Percentiles rank a stretch among this genome's conserved stretches.
These are phyloP conservation scores for Caenorhabditis sp. DNA, from an alignment of 2,888 invertebrate species.

Conservation along the genomic window DNA sequence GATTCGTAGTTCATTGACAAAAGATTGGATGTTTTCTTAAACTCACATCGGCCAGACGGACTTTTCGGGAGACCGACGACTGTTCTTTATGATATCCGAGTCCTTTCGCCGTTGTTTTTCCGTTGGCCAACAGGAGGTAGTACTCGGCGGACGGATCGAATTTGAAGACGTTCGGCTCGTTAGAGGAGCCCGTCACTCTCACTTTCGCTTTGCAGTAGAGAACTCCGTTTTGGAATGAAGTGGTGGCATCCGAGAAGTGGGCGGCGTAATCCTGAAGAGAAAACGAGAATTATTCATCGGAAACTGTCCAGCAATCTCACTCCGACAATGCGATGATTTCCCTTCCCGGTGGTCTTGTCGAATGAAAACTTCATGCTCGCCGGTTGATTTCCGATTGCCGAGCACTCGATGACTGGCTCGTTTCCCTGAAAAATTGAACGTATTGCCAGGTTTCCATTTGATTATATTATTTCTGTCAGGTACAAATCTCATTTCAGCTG, in stretches of 20 bases:
- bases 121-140: conserved; percentile 51
- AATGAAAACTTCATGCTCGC: conserved; percentile 60
- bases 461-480: too few species aligned
- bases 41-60: conserved; percentile 32
- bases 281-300: too few species aligned
- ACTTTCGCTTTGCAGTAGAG: conserved; percentile 53
- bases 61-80: conserved; percentile 40
- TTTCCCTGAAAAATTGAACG: conserved; percentile 35
- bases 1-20: conserved; percentile 11
- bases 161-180: conserved; percentile 47
- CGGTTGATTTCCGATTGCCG: conserved; percentile 53
- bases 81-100: conserved; percentile 31
- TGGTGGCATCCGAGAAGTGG: conserved; percentile 36
- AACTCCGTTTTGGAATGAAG: conserved; percentile 42
- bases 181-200: conserved; percentile 28
- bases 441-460: too few species aligned
- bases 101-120: conserved; percentile 44
- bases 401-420: conserved; percentile 64
- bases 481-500: neutral
- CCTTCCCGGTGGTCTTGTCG: conserved; percentile 50
- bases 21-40: conserved; percentile 3
- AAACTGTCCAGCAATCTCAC: conserved; percentile 4
- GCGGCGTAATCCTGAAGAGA: conserved; percentile 41
- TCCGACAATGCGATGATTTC: conserved; percentile 41
- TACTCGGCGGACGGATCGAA: conserved; percentile 40